phyloP scores from a whole-genome alignment of 2,113 vertebrate genomes.

The Upupa epops region DNA sequence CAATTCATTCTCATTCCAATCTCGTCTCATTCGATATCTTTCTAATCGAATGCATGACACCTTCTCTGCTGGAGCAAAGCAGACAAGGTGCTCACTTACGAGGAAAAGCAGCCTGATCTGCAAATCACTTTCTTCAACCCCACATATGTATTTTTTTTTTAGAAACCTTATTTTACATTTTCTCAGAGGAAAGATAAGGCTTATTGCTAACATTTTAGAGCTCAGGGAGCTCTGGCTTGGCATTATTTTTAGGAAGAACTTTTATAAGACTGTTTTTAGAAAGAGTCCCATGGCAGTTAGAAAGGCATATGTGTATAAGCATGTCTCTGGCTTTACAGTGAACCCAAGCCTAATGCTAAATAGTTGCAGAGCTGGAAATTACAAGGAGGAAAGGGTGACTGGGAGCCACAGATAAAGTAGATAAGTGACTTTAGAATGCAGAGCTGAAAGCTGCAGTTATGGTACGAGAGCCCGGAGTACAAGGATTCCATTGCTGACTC shows the following conservation, averaged over 20 bases:
- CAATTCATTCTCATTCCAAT: slow-evolving; percentile 31
- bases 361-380: neutral
- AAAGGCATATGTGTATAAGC: neutral
- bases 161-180: neutral
- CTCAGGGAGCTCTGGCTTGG: neutral
- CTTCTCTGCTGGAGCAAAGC: neutral
- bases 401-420: neutral
- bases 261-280: neutral
- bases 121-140: neutral
- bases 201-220: neutral
- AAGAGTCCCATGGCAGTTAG: neutral
- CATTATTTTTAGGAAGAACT: neutral
- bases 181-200: neutral
- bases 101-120: neutral
- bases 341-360: neutral
- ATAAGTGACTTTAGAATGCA: neutral
- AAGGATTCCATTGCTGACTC: neutral
- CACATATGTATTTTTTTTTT: neutral
- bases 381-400: neutral
- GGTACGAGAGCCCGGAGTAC: neutral
- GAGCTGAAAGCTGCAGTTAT: neutral
- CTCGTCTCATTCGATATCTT: neutral
- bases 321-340: neutral
- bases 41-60: neutral
- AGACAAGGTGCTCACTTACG: neutral